Conservation (phyloP, 2,113 vertebrate species). For the Anhinga rufa region DNA sequence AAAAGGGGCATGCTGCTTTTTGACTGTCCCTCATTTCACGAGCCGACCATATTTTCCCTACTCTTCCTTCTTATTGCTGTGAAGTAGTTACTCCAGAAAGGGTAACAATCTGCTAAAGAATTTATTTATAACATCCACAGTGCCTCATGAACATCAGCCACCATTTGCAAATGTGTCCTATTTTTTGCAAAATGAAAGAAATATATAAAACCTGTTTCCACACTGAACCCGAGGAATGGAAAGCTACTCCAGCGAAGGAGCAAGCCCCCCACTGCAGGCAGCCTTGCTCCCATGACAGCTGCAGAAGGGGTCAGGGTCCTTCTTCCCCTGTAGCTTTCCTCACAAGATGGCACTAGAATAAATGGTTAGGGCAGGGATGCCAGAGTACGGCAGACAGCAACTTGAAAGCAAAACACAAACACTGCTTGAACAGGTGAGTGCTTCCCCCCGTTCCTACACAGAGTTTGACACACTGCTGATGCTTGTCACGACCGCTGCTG, state of each 20-base stretch:
- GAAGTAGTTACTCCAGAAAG: background rate
- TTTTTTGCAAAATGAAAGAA: background rate
- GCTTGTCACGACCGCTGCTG: background rate
- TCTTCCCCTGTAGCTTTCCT: background rate
- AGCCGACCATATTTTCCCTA: background rate
- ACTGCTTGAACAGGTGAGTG: background rate
- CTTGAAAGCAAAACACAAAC: background rate
- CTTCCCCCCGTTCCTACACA: background rate
- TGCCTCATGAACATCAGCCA: background rate
- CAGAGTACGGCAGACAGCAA: background rate
- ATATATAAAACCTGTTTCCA: background rate
- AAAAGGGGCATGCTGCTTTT: background rate
- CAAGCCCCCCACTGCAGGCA: accelerated
- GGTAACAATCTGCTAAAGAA: background rate
- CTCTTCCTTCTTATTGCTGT: background rate
- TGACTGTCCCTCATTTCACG: background rate
- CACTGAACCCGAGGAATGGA: background rate
- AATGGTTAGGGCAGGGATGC: background rate
- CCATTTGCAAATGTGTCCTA: background rate
- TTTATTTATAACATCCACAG: background rate
- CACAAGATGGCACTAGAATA: background rate
- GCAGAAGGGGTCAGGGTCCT: background rate
- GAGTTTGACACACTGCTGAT: background rate
- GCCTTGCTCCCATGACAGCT: background rate
- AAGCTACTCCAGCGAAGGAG: background rate